A percentile compares a stretch with the other conserved stretches of the same genome.
Evolutionary conservation across 2,888 invertebrate species (phyloP).

Genomic region (Tricholauxania praeusta): DNA sequence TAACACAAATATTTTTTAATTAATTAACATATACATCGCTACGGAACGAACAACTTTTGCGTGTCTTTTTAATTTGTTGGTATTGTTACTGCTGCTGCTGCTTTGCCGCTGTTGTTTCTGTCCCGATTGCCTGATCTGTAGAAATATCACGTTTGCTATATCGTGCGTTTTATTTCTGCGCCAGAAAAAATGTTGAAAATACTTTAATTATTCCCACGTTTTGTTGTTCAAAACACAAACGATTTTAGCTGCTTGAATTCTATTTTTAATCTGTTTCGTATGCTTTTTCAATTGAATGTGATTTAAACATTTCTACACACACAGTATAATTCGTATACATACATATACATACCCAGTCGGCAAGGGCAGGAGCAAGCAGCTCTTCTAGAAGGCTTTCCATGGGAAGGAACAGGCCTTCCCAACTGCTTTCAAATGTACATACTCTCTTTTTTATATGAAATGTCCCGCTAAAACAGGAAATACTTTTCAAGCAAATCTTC

Average conservation of each 20-base stretch:
- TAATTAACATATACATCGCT: conserved; percentile 17
- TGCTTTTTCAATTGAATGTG: conserved; percentile 1
- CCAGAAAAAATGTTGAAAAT: conserved; percentile 40
- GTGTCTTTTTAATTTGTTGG: conserved; percentile 19
- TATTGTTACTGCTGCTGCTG: background rate
- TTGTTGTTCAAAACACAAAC: conserved; percentile 42
- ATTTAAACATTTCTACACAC: conserved; percentile 12
- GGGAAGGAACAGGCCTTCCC: no score
- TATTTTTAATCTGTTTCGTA: conserved; percentile 40
- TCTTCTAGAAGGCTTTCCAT: no score
- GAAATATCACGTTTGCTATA: conserved; percentile 54
- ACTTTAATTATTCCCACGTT: conserved; percentile 55
- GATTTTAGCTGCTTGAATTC: conserved; percentile 31
- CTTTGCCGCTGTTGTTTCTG: background rate
- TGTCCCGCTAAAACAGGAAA: no score
- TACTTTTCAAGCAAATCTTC: no score
- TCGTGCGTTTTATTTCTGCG: conserved; percentile 48
- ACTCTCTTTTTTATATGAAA: no score
- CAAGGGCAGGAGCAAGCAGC: no score
- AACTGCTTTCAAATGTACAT: no score
- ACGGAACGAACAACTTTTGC: no score
- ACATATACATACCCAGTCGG: no score
- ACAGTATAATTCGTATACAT: no score
- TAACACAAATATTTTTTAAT: conserved; percentile 15
- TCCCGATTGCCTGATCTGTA: conserved; percentile 6